Conservation (phyloP, 1,140 invertebrate species). For the Brachionus calyciflorus region DNA sequence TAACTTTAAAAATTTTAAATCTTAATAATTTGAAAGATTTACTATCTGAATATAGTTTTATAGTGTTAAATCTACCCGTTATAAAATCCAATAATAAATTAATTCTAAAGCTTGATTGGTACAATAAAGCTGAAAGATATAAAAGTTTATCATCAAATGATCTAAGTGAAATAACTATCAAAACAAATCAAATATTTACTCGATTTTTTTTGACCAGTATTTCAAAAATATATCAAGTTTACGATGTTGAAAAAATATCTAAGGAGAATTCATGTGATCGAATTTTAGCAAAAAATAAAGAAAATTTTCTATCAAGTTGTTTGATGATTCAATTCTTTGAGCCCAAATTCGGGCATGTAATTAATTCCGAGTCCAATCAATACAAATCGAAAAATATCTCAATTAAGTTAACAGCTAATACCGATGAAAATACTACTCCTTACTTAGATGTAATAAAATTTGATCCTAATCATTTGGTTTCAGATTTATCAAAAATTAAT, state of each 20-base stretch:
- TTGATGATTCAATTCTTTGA: conserved; percentile 33
- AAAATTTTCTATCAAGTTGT: background rate
- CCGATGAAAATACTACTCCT: background rate
- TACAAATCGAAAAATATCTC: conserved; percentile 26
- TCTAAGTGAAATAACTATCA: background rate
- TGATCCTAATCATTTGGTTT: conserved; percentile 20
- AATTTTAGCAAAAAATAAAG: background rate
- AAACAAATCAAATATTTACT: background rate
- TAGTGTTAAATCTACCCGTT: background rate
- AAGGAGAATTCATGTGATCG: background rate
- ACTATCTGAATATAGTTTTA: too few relatives aligned
- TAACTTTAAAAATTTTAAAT: background rate
- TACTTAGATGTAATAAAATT: conserved; percentile 21
- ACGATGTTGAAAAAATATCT: background rate
- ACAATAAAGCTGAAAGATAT: background rate
- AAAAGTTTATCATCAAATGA: background rate
- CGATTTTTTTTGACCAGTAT: conserved; percentile 7
- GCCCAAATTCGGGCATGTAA: background rate
- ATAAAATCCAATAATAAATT: background rate
- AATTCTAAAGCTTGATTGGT: conserved; percentile 41
- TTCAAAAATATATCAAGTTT: conserved; percentile 7
- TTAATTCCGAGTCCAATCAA: conserved; percentile 16
- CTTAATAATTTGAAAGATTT: background rate
- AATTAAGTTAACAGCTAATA: background rate
- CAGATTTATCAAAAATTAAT: background rate